Conservation (phyloP, 1,140 invertebrate species). For the Choristoneura fumiferana region DNA sequence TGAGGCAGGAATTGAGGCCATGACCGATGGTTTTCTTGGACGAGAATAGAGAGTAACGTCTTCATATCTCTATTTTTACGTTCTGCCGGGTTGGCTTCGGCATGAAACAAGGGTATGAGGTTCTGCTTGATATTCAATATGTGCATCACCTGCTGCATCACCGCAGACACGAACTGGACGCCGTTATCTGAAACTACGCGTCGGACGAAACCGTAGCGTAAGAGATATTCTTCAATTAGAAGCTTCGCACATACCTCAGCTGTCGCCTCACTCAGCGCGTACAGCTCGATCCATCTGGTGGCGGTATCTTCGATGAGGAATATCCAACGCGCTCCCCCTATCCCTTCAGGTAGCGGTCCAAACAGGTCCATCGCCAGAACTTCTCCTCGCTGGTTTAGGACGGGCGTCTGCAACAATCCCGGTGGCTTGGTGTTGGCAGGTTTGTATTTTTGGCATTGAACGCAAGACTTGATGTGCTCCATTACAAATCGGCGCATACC, state of each 20-base stretch:
- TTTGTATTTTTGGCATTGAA: constrained; percentile 36
- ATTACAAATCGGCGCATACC: constrained; percentile 20
- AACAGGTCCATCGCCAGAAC: constrained; percentile 21
- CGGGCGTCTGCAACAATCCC: constrained; percentile 30
- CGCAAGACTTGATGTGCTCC: constrained; percentile 21
- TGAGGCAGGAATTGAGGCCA: constrained; percentile 50
- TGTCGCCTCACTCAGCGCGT: no score
- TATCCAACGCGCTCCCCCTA: no score
- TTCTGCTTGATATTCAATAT: constrained; percentile 39
- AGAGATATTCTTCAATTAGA: constrained; percentile 35
- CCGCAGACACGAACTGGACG: constrained; percentile 26
- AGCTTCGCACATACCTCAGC: constrained; percentile 4
- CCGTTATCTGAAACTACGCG: constrained; percentile 38
- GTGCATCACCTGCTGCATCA: constrained; percentile 42
- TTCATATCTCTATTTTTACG: constrained; percentile 52
- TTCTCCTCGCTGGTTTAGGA: constrained; percentile 32
- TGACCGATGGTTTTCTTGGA: constrained; percentile 39
- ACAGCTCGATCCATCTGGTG: no score
- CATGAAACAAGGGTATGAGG: constrained; percentile 45
- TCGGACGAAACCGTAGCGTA: constrained; percentile 4
- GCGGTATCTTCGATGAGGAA: no score
- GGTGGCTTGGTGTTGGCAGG: constrained; percentile 33
- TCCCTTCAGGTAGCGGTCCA: no score
- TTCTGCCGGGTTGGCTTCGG: constrained; percentile 51
- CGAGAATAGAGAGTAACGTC: constrained; percentile 37